Evolutionary conservation across 2,797 vertebrate species (phyloP), one percentile per base, ranked within the genome.

Genomic region (Pseudochirops corinnae): DNA sequence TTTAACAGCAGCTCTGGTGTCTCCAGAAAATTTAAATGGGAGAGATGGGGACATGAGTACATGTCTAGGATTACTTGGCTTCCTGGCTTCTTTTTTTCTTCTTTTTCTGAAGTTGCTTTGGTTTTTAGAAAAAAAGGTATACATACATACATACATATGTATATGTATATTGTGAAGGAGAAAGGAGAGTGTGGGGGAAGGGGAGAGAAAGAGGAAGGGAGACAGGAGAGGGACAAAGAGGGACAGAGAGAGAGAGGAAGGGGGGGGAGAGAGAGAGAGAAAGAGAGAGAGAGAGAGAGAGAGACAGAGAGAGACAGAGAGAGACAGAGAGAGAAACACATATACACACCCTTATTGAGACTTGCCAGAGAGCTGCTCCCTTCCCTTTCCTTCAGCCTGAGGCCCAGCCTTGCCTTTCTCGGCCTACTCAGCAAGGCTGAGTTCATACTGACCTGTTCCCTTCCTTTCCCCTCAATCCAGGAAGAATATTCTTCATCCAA

Each of bases 21-120:
- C 50, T 55, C n/a, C 29, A 56, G 29, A 87, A 87, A 56, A 1
- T 93, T 90, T 55, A 29, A 29, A 12, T 29, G 39, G 55, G 53
- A 93, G 21, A 46, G 56, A 11, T 82, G 33, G 52, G 53, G 93
- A 94, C 96, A 90, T 74, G 62, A 96, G 55, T 29, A 93, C 55
- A 92, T 55, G 90, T 33, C n/a, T 5, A 91, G 46, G 46, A 33
- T 56, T 26, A 55, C 67, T 62, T 0, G 10, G 62, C 5, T n/a
- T 56, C 28, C 56, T 92, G 9, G 0, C 39, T 96, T 92, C 92
- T 87, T 50, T 87, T 87, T 28, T 82, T 24, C 14, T 67, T 67
- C 33, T 67, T 67, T 16, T 50, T 46, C 18, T 82, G 39, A 26
- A 46, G 39, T 50, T 50, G 18, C 46, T 82, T 82, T 82, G 67